These are phyloP conservation scores for Drosophila sp. DNA, from an alignment of 1,140 invertebrate genomes.

Conservation along the genomic window DNA sequence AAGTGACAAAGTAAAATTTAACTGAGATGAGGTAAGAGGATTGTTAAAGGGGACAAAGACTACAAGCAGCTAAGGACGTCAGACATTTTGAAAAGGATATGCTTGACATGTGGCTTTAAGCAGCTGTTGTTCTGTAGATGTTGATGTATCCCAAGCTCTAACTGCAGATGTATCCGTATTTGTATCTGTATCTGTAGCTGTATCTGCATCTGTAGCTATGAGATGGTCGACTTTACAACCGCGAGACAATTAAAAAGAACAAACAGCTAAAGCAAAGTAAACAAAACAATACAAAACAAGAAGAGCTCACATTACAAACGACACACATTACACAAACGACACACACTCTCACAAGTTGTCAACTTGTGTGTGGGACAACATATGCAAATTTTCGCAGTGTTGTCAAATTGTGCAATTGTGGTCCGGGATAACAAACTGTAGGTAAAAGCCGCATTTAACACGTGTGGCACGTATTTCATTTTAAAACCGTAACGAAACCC, in stretches of 20 bases:
- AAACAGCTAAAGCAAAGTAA: constrained; percentile 50
- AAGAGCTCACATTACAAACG: constrained; percentile 31
- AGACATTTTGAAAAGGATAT: constrained; percentile 33
- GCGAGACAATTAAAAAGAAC: constrained; percentile 71
- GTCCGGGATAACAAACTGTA: constrained; percentile 42
- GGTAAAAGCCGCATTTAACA: constrained; percentile 68
- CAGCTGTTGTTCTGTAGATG: constrained; percentile 29
- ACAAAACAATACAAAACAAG: constrained; percentile 25
- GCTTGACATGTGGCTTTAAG: constrained; percentile 23
- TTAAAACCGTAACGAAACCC: constrained; percentile 33
- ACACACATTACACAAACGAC: too few species aligned
- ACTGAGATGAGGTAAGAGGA: constrained; percentile 7
- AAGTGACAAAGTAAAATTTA: constrained; percentile 30
- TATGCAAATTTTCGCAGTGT: constrained; percentile 60
- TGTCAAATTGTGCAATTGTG: constrained; percentile 78
- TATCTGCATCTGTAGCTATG: constrained; percentile 8
- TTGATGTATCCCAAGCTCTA: not conserved
- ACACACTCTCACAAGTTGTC: constrained; percentile 1
- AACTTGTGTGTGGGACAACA: constrained; percentile 33
- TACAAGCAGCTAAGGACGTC: constrained; percentile 10
- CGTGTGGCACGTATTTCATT: constrained; percentile 82
- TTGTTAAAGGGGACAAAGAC: not conserved
- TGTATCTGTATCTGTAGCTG: constrained; percentile 11
- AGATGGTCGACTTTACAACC: constrained; percentile 41
- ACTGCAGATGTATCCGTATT: not conserved